Base-by-base conservation (phyloP, 2,888 invertebrate genomes). In the Protodeltote pygarga region DNA sequence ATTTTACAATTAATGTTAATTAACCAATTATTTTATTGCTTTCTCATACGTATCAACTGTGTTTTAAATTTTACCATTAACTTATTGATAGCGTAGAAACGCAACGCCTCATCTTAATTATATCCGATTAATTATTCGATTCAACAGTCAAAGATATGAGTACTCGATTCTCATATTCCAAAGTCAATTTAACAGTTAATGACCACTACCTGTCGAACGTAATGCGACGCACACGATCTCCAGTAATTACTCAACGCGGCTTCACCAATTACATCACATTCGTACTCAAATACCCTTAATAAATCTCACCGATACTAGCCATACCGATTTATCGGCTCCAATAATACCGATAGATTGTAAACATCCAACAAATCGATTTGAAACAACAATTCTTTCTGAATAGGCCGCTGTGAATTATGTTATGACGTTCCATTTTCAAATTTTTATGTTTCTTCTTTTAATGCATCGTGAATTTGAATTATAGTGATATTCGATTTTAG, bases 261-360 rank as follows among this genome's bases (percentile, higher is more conserved):
- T 44, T 34, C 25, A 54, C 59, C 49, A 59, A 65, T 62, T 59
- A 65, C 62, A 54, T 49, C 54, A 49, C 59, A 62, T 65, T 65
- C 59, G 40, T 62, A 59, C 41, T 44, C 51, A 28, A 51, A 65
- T 49, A 45, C 33, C 51, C 34, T 32, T 65, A 21, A 59, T 65
- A 62, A 65, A 65, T 65, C 45, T 44, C 25, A 20, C 44, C 21
- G 31, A 55, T 57, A 62, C 57, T 53, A 41, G 49, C 32, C 35
- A 29, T 51, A 61, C 40, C 35, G 39, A 60, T 55, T n/a, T 39
- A 62, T 40, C 40, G 50, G 53, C 47, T 39, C 39, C 23, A 32
- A 40, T 49, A 50, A 55, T 54, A 42, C 19, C 58, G 28, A 54
- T 46, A 19, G 49, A 50, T 54, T 49, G 53, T 63, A 61, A 65